phyloP scores from a whole-genome alignment of 2,797 vertebrate species.

The Basileuterus tristriatus region DNA sequence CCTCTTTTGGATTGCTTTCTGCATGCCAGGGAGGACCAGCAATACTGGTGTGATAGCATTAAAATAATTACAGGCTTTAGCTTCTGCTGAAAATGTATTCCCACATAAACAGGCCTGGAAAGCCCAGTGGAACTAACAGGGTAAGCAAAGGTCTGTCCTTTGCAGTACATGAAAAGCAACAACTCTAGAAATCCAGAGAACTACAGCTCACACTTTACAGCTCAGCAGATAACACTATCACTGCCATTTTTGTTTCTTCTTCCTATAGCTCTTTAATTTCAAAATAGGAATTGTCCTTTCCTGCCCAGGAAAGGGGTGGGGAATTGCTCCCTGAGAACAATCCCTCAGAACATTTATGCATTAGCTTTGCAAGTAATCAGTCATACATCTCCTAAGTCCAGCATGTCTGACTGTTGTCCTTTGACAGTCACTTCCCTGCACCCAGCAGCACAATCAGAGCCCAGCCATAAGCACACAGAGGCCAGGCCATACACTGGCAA shows the following conservation, averaged over 20 bases:
- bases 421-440: neutral
- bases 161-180: neutral
- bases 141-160: neutral
- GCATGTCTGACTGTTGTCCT: neutral
- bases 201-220: neutral
- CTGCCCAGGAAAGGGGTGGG: neutral
- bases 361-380: neutral
- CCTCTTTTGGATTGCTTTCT: neutral
- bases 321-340: neutral
- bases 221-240: neutral
- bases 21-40: neutral
- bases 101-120: neutral
- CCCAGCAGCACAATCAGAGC: neutral
- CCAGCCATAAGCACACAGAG: rapidly evolving
- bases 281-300: neutral
- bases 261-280: neutral
- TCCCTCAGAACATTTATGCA: neutral
- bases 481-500: neutral
- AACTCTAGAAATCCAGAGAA: neutral
- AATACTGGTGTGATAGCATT: neutral
- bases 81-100: neutral
- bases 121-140: neutral
- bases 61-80: neutral
- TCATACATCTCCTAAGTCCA: neutral
- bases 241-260: neutral